phyloP scores from a whole-genome alignment of 35 echinoderm and acorn worm genomes.

The Hemicentrotus pulcherrimus region DNA sequence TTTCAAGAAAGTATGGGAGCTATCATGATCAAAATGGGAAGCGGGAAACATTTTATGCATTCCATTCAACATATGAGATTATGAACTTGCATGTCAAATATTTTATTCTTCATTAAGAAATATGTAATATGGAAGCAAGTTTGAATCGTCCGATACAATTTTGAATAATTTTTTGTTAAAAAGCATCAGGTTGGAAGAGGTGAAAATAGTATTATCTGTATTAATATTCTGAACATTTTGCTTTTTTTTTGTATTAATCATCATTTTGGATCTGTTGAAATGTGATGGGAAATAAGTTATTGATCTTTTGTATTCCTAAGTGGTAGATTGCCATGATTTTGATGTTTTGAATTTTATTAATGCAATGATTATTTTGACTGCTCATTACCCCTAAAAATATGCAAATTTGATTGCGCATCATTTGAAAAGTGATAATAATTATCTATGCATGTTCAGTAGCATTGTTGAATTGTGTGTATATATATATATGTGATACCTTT shows the following conservation, averaged over 20 bases:
- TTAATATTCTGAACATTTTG: too few species aligned
- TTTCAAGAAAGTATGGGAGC: neutral
- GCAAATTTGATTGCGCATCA: neutral
- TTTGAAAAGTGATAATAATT: neutral
- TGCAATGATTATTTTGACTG: neutral
- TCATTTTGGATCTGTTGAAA: neutral
- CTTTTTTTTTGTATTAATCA: neutral
- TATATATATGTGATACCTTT: neutral
- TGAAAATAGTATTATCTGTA: neutral
- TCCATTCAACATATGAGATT: neutral
- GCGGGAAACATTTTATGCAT: neutral
- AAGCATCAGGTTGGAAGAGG: neutral
- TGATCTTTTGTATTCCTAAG: neutral
- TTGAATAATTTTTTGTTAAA: neutral
- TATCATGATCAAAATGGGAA: neutral
- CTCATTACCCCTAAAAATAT: neutral
- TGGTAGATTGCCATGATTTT: neutral
- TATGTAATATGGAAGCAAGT: neutral
- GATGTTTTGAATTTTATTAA: neutral
- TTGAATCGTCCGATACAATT: neutral
- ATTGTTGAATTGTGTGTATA: neutral
- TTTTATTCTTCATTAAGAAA: neutral
- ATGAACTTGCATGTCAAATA: neutral
- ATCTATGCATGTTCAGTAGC: neutral
- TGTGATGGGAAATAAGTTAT: neutral